Evolutionary conservation across 2,888 invertebrate genomes (phyloP), one percentile per base, ranked within the genome.

Genomic region (Sinelater perroti): DNA sequence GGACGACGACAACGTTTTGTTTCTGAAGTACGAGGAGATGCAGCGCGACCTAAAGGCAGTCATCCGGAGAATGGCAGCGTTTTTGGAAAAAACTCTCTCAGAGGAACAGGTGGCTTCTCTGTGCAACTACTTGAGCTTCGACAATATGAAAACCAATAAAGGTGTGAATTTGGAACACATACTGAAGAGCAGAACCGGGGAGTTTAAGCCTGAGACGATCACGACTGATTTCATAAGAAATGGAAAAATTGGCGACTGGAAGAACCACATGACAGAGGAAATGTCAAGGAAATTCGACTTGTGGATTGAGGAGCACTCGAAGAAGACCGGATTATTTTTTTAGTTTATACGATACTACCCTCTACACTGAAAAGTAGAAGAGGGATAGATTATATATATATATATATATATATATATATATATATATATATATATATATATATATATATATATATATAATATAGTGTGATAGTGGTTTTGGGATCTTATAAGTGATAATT

Each of bases 21-120:
- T 92, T 73, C 79, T 93, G 38, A 89, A 87, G 67, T 93, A 91
- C 71, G 93, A 93, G 79, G 90, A 93, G 56, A 87, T 93, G 86
- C 89, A 89, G 69, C 82, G 80, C 47, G 88, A 95, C 74, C 81
- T 92, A 13, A 80, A 83, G 0, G 81, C 81, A 2, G 56, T 85
- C 0, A 83, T 95, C 5, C 77, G 81, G 18, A 83, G 84, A 71
- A 88, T 94, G 14, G 90, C 92, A 0, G 71, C 80, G 2, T 93
- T 93, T 73, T 78, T 94, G 11, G 84, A 84, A 3, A 89, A 89
- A 71, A 73, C 77, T 6, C 75, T 91, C 10, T 83, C 83, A 0
- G 87, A 89, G 0, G 83, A 85, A 3, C 84, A 93, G 68, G 79
- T 93, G 1, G 78, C 82, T 2, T 67, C 50, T 13, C 51, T 77